Percentiles rank a stretch among this genome's conserved stretches.
These are phyloP conservation scores for Schizaphis graminum DNA, from an alignment of 2,888 invertebrate species.

Conservation along the genomic window DNA sequence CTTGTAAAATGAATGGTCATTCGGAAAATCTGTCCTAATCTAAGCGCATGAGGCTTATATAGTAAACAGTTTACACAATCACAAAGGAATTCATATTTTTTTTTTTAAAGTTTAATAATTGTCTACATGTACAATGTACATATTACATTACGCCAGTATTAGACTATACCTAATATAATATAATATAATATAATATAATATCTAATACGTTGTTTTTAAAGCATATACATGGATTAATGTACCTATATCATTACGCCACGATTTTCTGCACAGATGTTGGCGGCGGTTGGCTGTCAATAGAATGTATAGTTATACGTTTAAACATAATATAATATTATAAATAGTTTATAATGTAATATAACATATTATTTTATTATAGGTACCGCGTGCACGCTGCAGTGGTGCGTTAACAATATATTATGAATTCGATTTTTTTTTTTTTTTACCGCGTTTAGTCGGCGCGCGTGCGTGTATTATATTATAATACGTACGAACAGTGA, in stretches of 20 bases:
- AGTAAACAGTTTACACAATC: too few relatives aligned
- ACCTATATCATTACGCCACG: neutral
- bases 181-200: neutral
- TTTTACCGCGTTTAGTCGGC: neutral
- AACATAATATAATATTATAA: neutral
- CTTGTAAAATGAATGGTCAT: neutral
- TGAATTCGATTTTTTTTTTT: constrained; percentile 9
- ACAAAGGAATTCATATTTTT: neutral
- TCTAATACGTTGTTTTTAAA: neutral
- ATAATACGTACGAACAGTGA: neutral
- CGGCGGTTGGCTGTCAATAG: neutral
- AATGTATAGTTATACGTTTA: neutral
- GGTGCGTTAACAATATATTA: neutral
- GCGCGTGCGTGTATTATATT: constrained; percentile 2
- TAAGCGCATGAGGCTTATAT: too few relatives aligned
- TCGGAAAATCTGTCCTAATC: neutral
- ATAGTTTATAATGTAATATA: neutral
- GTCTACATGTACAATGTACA: accelerated
- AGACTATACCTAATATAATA: neutral
- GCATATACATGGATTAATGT: neutral
- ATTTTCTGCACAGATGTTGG: neutral
- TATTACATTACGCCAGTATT: neutral
- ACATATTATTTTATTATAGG: neutral
- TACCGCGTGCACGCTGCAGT: neutral
- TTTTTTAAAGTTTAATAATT: neutral